Evolutionary conservation across 2,888 invertebrate genomes (phyloP), one percentile per base, ranked within the genome.

Genomic region (Brenthis ino): DNA sequence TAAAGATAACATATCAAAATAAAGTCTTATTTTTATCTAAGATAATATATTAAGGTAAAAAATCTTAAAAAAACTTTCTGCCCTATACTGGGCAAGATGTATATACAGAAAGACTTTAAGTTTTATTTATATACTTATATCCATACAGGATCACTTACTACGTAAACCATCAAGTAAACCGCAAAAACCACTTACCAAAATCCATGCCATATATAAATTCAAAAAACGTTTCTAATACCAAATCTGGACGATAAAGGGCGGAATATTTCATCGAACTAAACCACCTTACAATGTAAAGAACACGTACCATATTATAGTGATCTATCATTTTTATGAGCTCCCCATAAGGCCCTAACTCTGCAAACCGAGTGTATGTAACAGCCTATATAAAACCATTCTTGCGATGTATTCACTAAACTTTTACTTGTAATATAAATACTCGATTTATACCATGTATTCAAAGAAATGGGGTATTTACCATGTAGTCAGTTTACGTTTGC

Each of bases 301-400:
- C 80, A 78, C 75, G 79, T 75, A 78, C 75, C 70, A 68, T 78
- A 79, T 63, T 63, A 72, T 33, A 80, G 87, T 86, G 85, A 91
- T 91, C 86, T 88, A 89, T 91, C 89, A 91, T 87, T 89, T 91
- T 91, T 91, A 91, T 88, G 89, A 86, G 83, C 82, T 78, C 63
- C 80, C 87, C 88, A 88, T 90, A 90, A 88, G 82, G 84, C 83
- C 78, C 78, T 85, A 85, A 88, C 87, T 87, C 80, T 79, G 83
- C 84, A 86, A 88, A 85, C 87, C 89, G 84, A 88, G 89, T 90
- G 90, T 87, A 85, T 86, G 85, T 88, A 89, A 89, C 86, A 86
- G 88, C 89, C 88, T 87, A 86, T 88, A 88, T 87, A 85, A 87
- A 88, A 86, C 81, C 85, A 82, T 84, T 88, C 85, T 82, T 80